These are phyloP conservation scores for Melikaiella ostensackeni DNA, from an alignment of 2,888 invertebrate species.

Conservation along the genomic window DNA sequence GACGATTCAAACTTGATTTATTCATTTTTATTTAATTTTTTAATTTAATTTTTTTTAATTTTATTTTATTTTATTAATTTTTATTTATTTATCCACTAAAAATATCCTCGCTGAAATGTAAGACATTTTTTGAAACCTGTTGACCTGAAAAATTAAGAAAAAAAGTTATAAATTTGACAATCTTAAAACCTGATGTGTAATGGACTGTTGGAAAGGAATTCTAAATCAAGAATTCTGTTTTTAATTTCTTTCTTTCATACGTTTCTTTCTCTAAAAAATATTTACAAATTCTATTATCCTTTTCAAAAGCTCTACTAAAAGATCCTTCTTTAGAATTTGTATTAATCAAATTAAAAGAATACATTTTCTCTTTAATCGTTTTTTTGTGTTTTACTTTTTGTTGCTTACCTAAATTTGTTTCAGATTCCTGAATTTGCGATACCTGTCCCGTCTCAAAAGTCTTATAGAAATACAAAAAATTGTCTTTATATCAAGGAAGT, in stretches of 20 bases:
- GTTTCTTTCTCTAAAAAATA: too few species aligned
- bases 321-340: too few species aligned
- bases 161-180: too few species aligned
- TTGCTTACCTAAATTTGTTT: background rate
- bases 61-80: too few species aligned
- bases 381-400: background rate
- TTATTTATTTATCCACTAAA: background rate
- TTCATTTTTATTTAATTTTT: background rate
- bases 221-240: background rate
- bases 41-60: too few species aligned
- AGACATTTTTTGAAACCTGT: background rate
- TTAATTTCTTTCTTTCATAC: too few species aligned
- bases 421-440: background rate
- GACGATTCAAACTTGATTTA: background rate
- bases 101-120: background rate
- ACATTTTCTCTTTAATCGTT: background rate
- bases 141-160: background rate
- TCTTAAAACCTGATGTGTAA: too few species aligned
- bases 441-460: background rate
- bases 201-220: background rate
- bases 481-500: background rate
- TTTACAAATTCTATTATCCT: too few species aligned
- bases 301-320: too few species aligned
- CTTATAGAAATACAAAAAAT: background rate
- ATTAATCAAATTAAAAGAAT: too few species aligned